Conservation (phyloP, 2,888 invertebrate genomes). For the Andrena minutula region DNA sequence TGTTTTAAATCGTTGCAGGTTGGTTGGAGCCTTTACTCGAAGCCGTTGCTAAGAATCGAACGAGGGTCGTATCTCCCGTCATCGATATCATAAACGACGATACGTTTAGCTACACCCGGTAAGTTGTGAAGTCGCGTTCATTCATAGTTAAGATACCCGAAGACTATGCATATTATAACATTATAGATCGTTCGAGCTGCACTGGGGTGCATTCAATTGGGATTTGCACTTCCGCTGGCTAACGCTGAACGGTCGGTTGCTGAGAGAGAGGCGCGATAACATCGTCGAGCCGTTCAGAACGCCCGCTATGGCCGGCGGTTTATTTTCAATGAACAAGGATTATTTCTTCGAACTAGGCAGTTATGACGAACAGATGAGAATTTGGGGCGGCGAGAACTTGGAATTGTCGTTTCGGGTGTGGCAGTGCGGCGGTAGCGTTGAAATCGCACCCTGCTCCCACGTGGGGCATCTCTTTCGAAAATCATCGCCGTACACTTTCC, state of each 20-base stretch:
- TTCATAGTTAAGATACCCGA: background rate
- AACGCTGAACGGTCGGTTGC: slow-evolving; percentile 89
- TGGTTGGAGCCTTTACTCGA: slow-evolving; percentile 92
- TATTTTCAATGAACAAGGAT: slow-evolving; percentile 94
- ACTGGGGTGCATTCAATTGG: slow-evolving; percentile 99
- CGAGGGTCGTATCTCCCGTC: slow-evolving; percentile 92
- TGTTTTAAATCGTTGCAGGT: slow-evolving; percentile 84
- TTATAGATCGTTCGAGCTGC: slow-evolving; percentile 95
- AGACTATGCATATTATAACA: background rate
- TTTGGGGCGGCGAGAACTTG: slow-evolving; percentile 99
- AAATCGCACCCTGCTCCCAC: slow-evolving; percentile 96
- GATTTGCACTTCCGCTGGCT: slow-evolving; percentile 96
- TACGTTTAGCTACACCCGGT: slow-evolving; percentile 93
- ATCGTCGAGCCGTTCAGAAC: slow-evolving; percentile 91
- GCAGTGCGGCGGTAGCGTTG: slow-evolving; percentile 97
- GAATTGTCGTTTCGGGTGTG: slow-evolving; percentile 98
- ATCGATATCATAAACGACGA: slow-evolving; percentile 98
- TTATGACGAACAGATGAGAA: slow-evolving; percentile 90
- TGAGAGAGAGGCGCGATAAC: slow-evolving; percentile 88
- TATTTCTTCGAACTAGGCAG: slow-evolving; percentile 95
- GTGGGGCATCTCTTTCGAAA: slow-evolving; percentile 97
- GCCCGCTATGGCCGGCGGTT: slow-evolving; percentile 97
- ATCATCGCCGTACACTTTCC: slow-evolving; percentile 97
- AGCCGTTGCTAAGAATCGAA: slow-evolving; percentile 88
- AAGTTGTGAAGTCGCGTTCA: slow-evolving; percentile 14